Conservation (phyloP, 2,888 invertebrate genomes). For the Dascillus cervinus region DNA sequence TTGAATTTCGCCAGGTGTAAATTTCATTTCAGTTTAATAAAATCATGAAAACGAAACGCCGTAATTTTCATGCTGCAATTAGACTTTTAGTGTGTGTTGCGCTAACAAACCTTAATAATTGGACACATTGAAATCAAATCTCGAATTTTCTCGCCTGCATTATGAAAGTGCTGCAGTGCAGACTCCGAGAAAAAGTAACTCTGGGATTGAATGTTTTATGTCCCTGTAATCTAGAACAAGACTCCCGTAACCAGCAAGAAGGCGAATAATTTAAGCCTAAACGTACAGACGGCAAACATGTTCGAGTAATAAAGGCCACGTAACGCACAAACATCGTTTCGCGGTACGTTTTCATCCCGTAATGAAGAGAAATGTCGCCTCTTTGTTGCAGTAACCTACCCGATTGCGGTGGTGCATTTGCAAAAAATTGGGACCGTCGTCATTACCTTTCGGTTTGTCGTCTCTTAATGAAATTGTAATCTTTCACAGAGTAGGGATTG, state of each 20-base stretch:
- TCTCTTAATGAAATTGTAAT: slow-evolving; percentile 21
- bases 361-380: slow-evolving; percentile 22
- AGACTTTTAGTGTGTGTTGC: too few relatives aligned
- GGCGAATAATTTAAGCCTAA: slow-evolving; percentile 22
- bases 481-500: slow-evolving; percentile 17
- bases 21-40: too few relatives aligned
- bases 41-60: too few relatives aligned
- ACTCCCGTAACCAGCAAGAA: slow-evolving; percentile 18
- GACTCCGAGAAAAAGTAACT: slow-evolving; percentile 10
- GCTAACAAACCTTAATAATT: too few relatives aligned
- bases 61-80: too few relatives aligned
- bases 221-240: slow-evolving; percentile 18
- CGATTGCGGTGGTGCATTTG: too few relatives aligned
- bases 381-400: too few relatives aligned
- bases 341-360: too few relatives aligned
- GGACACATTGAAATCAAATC: too few relatives aligned
- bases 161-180: background rate
- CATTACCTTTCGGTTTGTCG: slow-evolving; percentile 10
- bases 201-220: slow-evolving; percentile 19
- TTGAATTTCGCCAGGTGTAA: too few relatives aligned
- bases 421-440: too few relatives aligned
- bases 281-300: slow-evolving; percentile 29
- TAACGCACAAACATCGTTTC: slow-evolving; percentile 21
- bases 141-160: background rate
- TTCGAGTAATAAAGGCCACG: slow-evolving; percentile 26